Evolutionary conservation across 2,888 invertebrate genomes (phyloP).

Genomic region (Cantharis rufa): DNA sequence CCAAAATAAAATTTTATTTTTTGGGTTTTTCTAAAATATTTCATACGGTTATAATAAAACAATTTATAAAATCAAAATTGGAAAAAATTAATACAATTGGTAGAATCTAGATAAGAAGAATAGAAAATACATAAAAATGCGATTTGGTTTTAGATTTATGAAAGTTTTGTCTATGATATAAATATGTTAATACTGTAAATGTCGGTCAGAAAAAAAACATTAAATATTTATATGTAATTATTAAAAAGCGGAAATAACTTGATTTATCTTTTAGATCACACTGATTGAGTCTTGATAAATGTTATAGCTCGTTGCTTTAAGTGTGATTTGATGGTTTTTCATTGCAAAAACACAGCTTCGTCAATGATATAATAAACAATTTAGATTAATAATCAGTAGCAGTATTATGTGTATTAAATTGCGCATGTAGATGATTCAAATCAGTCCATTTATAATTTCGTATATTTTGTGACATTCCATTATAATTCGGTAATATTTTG

Average conservation of each 20-base stretch:
- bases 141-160: background rate
- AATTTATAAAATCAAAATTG: too few species aligned
- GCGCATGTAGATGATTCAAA: slow-evolving; percentile 27
- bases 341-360: background rate
- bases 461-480: slow-evolving; percentile 28
- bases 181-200: background rate
- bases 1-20: too few species aligned
- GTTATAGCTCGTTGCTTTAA: background rate
- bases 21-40: too few species aligned
- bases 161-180: background rate
- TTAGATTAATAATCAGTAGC: slow-evolving; percentile 14
- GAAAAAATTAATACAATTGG: background rate
- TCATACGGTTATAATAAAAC: too few species aligned
- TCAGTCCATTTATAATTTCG: slow-evolving; percentile 26
- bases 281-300: background rate
- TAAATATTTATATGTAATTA: background rate
- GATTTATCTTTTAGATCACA: background rate
- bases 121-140: background rate
- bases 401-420: slow-evolving; percentile 26
- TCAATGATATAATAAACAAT: slow-evolving; percentile 10
- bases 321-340: background rate
- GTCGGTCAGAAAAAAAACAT: background rate
- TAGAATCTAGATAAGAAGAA: background rate
- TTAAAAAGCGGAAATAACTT: background rate
- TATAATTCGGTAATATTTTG: slow-evolving; percentile 32